phyloP scores from a whole-genome alignment of 2,797 vertebrate species.

The Sebastes cheni region DNA sequence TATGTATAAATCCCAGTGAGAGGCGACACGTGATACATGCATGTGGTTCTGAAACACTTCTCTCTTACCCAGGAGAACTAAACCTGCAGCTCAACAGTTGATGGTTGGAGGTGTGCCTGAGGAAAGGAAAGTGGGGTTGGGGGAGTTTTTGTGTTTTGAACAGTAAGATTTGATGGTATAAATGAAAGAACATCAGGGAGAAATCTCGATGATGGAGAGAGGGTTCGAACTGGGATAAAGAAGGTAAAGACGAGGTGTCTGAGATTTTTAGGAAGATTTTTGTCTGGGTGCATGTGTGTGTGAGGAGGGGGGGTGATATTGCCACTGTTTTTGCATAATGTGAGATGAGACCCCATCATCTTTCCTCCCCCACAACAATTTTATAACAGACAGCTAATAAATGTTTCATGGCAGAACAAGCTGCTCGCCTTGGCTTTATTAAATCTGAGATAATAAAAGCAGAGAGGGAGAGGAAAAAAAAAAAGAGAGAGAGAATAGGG shows the following conservation, averaged over 20 bases:
- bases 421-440: slow-evolving; percentile 91
- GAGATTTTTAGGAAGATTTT: slow-evolving; percentile 52
- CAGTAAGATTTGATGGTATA: slow-evolving; percentile 7
- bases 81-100: slow-evolving; percentile 58
- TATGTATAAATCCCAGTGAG: slow-evolving; percentile 3
- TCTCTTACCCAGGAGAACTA: slow-evolving; percentile 2
- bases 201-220: slow-evolving; percentile 25
- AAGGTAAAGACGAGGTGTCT: slow-evolving; percentile 52
- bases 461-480: slow-evolving; percentile 77
- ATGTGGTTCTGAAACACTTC: slow-evolving; percentile 15
- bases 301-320: slow-evolving; percentile 71
- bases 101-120: slow-evolving; percentile 27
- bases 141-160: slow-evolving; percentile 33
- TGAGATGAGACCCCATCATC: slow-evolving; percentile 87
- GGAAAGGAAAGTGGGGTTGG: slow-evolving; percentile 14
- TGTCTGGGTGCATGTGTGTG: slow-evolving; percentile 12
- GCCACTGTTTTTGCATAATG: slow-evolving; percentile 90
- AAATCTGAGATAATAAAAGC: slow-evolving; percentile 94
- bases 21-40: slow-evolving; percentile 11
- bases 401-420: slow-evolving; percentile 95
- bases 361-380: slow-evolving; percentile 89
- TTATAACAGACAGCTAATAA: slow-evolving; percentile 96
- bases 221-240: slow-evolving; percentile 46
- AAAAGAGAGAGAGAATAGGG: slow-evolving; percentile 73
- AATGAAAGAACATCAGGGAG: slow-evolving; percentile 25